Evolutionary conservation across 1,140 invertebrate genomes (phyloP), one percentile per base, ranked within the genome.

Genomic region (Lasaia peninsularis): DNA sequence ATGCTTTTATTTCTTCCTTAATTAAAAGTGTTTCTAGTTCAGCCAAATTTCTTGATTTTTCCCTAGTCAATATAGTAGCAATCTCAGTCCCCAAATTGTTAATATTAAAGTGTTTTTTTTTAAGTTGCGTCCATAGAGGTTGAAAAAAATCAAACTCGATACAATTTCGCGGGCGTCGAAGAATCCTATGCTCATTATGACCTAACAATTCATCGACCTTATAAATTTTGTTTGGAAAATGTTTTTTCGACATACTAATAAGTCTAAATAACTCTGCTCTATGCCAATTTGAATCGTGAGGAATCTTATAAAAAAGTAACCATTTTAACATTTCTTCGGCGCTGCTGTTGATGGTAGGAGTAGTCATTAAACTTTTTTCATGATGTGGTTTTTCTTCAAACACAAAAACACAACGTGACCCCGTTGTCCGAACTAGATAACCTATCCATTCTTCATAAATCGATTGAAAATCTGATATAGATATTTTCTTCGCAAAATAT

Each of bases 181-280:
- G 34, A 11, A 54, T 34, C 14, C 18, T 54, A 37, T 54, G 52
- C 7, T 34, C 52, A 24, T 40, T n/a, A 6, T 20, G 34, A 44
- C 40, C 8, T 28, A 55, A 35, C 7, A 24, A 14, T 40, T 21
- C 24, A 55, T 55, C 52, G 24, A 55, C 10, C 16, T 21, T 40
- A 28, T 40, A 55, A 12, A 55, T 18, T 28, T 11, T 55, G 9
- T 40, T 9, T 16, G 52, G 52, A 10, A 40, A 24, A 2, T 40
- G 16, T 2, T 14, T 35, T 31, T 44, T 55, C 14, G 52, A 55
- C 9, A 5, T 44, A 14, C 40, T 55, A 21, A 55, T 44, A 5
- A 55, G 14, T 16, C 12, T 37, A 21, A 40, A 55, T 28, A 55
- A 28, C 14, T 55, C 52, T 16, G 52, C 11, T 40, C 52, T 24